Conservation (phyloP, 2,113 vertebrate genomes). For the Trochalopteron elliotii region DNA sequence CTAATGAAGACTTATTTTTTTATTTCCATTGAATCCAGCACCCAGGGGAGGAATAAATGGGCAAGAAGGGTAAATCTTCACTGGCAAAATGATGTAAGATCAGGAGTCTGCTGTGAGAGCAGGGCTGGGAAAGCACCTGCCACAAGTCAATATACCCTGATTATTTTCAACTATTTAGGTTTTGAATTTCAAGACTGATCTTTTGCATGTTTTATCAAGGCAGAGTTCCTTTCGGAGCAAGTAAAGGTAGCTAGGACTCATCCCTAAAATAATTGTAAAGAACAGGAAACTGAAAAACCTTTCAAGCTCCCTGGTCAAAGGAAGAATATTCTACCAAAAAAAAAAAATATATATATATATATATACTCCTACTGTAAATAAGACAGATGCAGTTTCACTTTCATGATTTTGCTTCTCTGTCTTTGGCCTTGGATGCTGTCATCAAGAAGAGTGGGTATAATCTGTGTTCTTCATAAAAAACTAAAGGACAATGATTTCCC, state of each 20-base stretch:
- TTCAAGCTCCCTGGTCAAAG: not conserved
- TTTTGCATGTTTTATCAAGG: not conserved
- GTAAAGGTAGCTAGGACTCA: not conserved
- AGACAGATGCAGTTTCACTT: not conserved
- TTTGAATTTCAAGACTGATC: not conserved
- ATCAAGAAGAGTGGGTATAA: not conserved
- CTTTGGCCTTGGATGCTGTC: not conserved
- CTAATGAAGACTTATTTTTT: constrained; percentile 36
- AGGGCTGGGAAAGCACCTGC: not conserved
- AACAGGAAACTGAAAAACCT: not conserved
- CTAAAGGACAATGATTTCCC: not conserved
- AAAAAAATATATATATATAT: not conserved
- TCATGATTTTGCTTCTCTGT: not conserved
- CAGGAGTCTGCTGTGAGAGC: not conserved
- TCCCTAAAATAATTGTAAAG: not conserved
- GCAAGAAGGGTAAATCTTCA: constrained; percentile 6
- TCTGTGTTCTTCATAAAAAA: not conserved
- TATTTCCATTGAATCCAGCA: not conserved
- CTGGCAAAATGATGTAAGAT: not conserved
- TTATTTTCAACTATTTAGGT: not conserved
- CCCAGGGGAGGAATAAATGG: constrained; percentile 26
- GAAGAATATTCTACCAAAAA: not conserved
- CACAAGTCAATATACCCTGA: not conserved
- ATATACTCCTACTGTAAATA: not conserved
- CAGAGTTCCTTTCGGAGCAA: not conserved